These are phyloP conservation scores for Dinoponera quadriceps DNA, from an alignment of 1,140 invertebrate genomes.

Conservation along the genomic window DNA sequence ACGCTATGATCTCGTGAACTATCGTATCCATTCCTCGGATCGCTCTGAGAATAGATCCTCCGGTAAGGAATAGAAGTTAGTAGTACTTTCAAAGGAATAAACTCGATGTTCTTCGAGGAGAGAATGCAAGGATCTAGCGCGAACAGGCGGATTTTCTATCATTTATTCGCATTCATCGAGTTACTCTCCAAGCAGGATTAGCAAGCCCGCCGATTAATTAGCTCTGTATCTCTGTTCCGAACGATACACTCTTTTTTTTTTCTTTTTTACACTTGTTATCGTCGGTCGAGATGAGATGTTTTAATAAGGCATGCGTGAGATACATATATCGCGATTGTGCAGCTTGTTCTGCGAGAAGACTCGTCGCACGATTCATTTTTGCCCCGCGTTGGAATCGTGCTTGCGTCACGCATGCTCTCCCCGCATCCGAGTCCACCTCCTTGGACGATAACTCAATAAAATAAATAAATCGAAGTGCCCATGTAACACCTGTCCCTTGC, in stretches of 20 bases:
- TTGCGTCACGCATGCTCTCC: constrained; percentile 15
- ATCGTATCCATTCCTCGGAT: not conserved
- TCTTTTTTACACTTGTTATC: not conserved
- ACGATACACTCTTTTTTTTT: not conserved
- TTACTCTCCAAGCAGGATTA: not conserved
- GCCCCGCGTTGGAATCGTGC: not conserved
- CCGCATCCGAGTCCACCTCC: constrained; percentile 37
- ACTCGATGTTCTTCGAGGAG: constrained; percentile 26
- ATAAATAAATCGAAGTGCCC: constrained; percentile 52
- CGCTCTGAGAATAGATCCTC: constrained; percentile 26
- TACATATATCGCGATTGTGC: constrained; percentile 9
- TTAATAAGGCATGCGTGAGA: constrained; percentile 5
- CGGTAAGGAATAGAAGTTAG: constrained; percentile 11
- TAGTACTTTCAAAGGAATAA: not conserved
- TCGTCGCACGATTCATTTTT: constrained; percentile 24
- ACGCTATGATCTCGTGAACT: constrained; percentile 29
- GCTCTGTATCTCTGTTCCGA: not conserved
- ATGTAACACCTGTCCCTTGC: constrained; percentile 37
- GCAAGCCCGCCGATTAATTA: not conserved
- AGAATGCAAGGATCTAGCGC: not conserved
- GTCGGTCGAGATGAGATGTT: not conserved
- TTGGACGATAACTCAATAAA: constrained; percentile 66
- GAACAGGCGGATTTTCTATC: not conserved
- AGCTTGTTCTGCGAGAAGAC: not conserved
- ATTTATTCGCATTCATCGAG: not conserved